Conservation (phyloP, 2,113 vertebrate species). For the Stigmatopora nigra region DNA sequence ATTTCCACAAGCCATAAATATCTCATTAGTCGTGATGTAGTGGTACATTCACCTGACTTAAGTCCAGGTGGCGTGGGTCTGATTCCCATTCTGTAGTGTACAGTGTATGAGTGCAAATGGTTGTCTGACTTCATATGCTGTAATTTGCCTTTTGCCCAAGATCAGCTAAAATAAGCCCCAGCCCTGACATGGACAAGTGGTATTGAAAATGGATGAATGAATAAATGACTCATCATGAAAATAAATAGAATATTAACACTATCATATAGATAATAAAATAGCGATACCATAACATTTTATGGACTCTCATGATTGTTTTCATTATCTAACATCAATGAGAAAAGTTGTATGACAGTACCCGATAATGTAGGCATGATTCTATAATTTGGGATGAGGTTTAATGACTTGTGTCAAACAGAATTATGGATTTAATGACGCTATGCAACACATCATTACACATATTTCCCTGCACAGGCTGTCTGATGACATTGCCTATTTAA, state of each 20-base stretch:
- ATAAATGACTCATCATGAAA: background rate
- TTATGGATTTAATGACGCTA: constrained; percentile 56
- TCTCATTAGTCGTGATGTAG: background rate
- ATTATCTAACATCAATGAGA: background rate
- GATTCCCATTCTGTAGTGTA: too few species aligned
- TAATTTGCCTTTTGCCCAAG: too few species aligned
- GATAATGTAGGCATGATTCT: constrained; percentile 16
- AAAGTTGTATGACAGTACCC: background rate
- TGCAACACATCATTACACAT: constrained; percentile 57
- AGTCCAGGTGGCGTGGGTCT: too few species aligned
- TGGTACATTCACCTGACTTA: too few species aligned
- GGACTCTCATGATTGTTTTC: background rate
- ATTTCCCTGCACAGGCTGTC: constrained; percentile 33
- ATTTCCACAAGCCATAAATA: background rate
- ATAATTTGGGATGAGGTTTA: constrained; percentile 43
- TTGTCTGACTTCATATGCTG: too few species aligned
- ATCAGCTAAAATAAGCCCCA: too few species aligned
- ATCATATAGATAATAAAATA: background rate
- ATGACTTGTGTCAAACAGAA: constrained; percentile 47
- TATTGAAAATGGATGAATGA: too few species aligned
- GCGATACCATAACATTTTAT: background rate
- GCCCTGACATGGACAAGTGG: too few species aligned
- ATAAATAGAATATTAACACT: background rate
- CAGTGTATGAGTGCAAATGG: too few species aligned
- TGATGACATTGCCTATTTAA: constrained; percentile 41